Conservation (phyloP, 2,888 invertebrate genomes). For the Tuta absoluta region DNA sequence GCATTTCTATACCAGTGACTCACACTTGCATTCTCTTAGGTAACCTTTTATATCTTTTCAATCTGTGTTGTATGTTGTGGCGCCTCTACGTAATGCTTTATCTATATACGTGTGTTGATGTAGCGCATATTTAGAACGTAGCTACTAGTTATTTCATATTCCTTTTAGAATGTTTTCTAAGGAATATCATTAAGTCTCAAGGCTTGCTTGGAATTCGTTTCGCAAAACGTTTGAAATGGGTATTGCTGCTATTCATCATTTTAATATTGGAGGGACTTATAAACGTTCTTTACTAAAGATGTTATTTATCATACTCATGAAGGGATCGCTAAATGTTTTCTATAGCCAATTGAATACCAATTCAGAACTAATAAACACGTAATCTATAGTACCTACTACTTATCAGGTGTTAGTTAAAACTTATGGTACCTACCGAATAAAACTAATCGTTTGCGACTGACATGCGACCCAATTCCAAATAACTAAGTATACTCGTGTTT, state of each 20-base stretch:
- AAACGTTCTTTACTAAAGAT: not conserved
- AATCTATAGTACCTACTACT: too few species aligned
- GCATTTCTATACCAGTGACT: slow-evolving; percentile 38
- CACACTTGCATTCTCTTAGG: slow-evolving; percentile 32
- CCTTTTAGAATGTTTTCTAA: slow-evolving; percentile 1
- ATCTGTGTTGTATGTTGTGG: slow-evolving; percentile 16
- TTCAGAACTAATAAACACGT: too few species aligned
- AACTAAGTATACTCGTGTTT: slow-evolving; percentile 73
- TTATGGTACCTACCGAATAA: slow-evolving; percentile 30
- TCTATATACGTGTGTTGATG: slow-evolving; percentile 1
- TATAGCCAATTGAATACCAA: too few species aligned
- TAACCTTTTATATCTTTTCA: slow-evolving; percentile 21
- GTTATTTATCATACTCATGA: not conserved
- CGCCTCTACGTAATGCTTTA: not conserved
- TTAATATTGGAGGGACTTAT: not conserved
- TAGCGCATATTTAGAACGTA: not conserved
- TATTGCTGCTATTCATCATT: slow-evolving; percentile 3
- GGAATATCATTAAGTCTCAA: slow-evolving; percentile 5
- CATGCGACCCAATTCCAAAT: slow-evolving; percentile 71
- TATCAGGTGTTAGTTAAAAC: not conserved
- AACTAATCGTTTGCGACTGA: slow-evolving; percentile 50
- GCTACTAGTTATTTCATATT: not conserved
- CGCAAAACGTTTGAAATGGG: not conserved
- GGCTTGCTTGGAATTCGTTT: slow-evolving; percentile 11
- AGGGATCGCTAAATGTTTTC: not conserved